phyloP scores from a whole-genome alignment of 2,113 vertebrate species.

The Epinephelus lanceolatus region DNA sequence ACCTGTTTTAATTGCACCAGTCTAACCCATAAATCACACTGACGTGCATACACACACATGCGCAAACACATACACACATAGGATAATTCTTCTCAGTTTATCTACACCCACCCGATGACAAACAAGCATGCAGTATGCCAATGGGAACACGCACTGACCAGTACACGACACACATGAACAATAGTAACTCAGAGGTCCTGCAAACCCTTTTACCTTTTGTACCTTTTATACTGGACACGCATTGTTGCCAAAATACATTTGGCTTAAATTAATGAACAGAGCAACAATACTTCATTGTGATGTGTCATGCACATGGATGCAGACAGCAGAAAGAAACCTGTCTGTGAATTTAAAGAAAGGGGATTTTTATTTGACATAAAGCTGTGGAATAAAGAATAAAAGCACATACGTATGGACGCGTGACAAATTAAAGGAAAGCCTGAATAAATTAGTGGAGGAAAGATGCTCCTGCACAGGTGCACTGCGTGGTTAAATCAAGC shows the following conservation, averaged over 20 bases:
- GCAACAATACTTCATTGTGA: slow-evolving; percentile 24
- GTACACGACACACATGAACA: slow-evolving; percentile 1
- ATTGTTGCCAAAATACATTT: slow-evolving; percentile 40
- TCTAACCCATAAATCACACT: slow-evolving; percentile 65
- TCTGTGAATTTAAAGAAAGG: background rate
- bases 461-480: too few relatives aligned
- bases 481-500: too few relatives aligned
- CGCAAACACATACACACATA: background rate
- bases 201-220: background rate
- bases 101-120: slow-evolving; percentile 42
- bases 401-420: background rate
- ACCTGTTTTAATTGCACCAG: slow-evolving; percentile 60
- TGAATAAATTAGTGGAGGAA: too few relatives aligned
- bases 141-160: background rate
- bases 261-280: slow-evolving; percentile 25
- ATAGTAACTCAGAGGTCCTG: slow-evolving; percentile 10
- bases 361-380: background rate
- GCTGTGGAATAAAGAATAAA: slow-evolving; percentile 1
- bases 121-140: slow-evolving; percentile 39
- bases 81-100: slow-evolving; percentile 54
- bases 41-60: slow-evolving; percentile 2
- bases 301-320: background rate
- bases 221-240: slow-evolving; percentile 6
- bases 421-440: too few relatives aligned
- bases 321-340: background rate